Evolutionary conservation across 2,888 invertebrate genomes (phyloP).

Genomic region (Heliconius hortense): DNA sequence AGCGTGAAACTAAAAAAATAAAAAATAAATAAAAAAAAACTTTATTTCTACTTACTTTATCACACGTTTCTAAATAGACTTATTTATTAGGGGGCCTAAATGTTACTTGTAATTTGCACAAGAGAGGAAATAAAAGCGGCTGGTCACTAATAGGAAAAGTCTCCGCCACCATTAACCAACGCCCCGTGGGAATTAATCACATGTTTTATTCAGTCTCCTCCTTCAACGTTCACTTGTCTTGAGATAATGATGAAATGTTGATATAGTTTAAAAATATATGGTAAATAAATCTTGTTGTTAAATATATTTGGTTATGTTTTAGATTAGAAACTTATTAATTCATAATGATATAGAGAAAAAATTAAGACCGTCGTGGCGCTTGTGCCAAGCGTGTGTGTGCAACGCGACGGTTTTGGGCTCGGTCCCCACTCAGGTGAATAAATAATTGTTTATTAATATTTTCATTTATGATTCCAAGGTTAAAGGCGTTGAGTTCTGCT

Average conservation of each 20-base stretch:
- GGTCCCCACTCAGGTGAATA: too few relatives aligned
- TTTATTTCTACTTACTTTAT: neutral
- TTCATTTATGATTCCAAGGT: too few relatives aligned
- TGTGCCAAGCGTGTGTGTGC: too few relatives aligned
- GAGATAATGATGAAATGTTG: conserved; percentile 3
- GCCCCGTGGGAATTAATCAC: conserved; percentile 55
- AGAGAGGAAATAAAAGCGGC: conserved; percentile 34
- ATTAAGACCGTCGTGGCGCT: too few relatives aligned
- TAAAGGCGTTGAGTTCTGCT: too few relatives aligned
- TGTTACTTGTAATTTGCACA: conserved; percentile 37
- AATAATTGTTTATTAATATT: too few relatives aligned
- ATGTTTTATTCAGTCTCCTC: conserved; percentile 61
- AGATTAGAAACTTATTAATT: too few relatives aligned
- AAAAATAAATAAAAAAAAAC: neutral
- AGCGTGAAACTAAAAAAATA: too few relatives aligned
- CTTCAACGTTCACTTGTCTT: conserved; percentile 28
- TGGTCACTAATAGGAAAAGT: conserved; percentile 62
- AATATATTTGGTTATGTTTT: too few relatives aligned
- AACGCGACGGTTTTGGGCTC: too few relatives aligned
- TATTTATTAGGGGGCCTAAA: conserved; percentile 28
- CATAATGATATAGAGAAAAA: too few relatives aligned
- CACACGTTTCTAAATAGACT: neutral
- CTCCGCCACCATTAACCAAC: conserved; percentile 53
- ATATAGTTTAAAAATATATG: conserved; percentile 4
- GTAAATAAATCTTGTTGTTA: too few relatives aligned